A percentile compares a stretch with the other conserved stretches of the same genome.
Evolutionary conservation across 2,797 vertebrate species (phyloP).

Genomic region (Alauda arvensis): DNA sequence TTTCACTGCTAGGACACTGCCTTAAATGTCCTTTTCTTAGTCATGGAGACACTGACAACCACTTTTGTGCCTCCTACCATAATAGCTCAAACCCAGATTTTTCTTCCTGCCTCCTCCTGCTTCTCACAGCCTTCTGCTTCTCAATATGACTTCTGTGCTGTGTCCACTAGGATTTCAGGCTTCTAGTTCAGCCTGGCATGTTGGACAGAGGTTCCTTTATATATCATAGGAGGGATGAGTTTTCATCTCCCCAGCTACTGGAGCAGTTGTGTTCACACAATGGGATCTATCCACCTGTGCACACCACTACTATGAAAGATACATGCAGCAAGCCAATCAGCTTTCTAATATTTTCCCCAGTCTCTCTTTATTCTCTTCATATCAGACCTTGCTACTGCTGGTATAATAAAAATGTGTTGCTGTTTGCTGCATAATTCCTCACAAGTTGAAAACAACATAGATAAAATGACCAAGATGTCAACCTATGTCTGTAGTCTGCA

Average conservation of each 20-base stretch:
- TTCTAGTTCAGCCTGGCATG: not conserved
- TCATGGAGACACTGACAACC: not conserved
- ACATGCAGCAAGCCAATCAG: not conserved
- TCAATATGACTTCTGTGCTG: not conserved
- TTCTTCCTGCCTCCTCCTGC: not conserved
- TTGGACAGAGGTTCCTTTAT: not conserved
- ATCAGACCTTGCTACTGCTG: not conserved
- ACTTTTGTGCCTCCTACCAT: not conserved
- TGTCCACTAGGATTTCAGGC: not conserved
- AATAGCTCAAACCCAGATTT: not conserved
- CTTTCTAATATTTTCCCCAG: not conserved
- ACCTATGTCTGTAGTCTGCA: not conserved
- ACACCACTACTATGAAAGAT: not conserved
- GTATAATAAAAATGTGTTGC: not conserved
- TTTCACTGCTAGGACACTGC: not conserved
- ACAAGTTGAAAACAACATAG: not conserved
- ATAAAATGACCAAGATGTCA: not conserved
- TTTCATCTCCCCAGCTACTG: not conserved
- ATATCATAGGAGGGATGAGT: not conserved
- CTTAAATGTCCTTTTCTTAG: not conserved
- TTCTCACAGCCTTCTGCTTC: not conserved
- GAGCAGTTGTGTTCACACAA: accelerated
- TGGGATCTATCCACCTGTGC: not conserved
- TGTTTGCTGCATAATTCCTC: not conserved
- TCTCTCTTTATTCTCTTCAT: not conserved